Conservation (phyloP, 1,140 invertebrate species). For the Cepaea nemoralis region DNA sequence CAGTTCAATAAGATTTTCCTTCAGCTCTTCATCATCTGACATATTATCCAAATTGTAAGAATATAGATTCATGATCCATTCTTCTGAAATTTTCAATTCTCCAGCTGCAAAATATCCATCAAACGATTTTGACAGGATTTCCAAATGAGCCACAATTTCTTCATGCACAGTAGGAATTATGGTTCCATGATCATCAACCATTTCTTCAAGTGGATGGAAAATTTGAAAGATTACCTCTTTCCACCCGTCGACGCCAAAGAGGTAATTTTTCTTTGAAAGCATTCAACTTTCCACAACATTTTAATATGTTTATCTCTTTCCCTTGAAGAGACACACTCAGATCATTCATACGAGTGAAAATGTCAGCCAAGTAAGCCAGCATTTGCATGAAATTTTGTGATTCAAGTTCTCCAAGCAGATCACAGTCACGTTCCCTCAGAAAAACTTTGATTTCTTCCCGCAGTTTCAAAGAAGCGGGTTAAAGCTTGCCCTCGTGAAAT, state of each 20-base stretch:
- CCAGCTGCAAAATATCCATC: neutral
- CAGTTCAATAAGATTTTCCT: neutral
- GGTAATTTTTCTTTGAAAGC: too few relatives aligned
- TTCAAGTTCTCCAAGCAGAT: neutral
- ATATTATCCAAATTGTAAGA: neutral
- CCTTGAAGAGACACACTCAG: too few relatives aligned
- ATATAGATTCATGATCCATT: neutral
- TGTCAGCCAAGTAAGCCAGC: neutral
- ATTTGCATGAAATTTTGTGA: neutral
- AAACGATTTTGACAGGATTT: neutral
- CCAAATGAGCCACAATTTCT: neutral
- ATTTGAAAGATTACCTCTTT: too few relatives aligned
- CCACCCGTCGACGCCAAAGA: too few relatives aligned
- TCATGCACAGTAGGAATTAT: neutral
- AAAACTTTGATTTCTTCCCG: neutral
- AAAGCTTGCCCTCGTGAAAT: neutral
- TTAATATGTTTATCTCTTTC: too few relatives aligned
- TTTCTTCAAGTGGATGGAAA: too few relatives aligned
- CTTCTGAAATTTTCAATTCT: neutral
- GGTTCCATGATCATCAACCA: too few relatives aligned
- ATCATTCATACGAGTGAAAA: too few relatives aligned
- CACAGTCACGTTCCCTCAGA: neutral
- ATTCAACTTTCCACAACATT: too few relatives aligned
- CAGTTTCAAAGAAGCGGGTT: neutral
- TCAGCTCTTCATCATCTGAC: neutral